Percentiles rank a stretch among this genome's conserved stretches.
Evolutionary conservation across 2,797 vertebrate genomes (phyloP).

Genomic region (Dicrostonyx torquatus): DNA sequence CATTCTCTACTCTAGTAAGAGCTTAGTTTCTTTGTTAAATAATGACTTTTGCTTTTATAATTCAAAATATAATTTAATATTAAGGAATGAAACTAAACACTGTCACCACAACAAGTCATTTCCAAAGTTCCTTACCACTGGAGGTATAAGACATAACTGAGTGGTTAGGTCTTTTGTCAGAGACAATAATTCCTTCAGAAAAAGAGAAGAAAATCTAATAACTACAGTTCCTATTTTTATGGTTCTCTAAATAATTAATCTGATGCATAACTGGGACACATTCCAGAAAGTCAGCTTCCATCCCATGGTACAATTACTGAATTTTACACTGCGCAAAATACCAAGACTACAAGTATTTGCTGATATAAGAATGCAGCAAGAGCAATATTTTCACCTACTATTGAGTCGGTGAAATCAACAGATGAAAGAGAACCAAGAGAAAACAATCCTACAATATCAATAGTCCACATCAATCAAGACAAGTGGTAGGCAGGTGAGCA

Average conservation of each 20-base stretch:
- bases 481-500: not conserved
- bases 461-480: not conserved
- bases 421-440: not conserved
- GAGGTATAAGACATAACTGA: not conserved
- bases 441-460: not conserved
- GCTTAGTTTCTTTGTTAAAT: conserved; percentile 11
- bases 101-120: conserved; percentile 20
- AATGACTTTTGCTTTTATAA: not conserved
- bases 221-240: conserved; percentile 29
- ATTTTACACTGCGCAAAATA: not conserved
- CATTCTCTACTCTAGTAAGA: conserved; percentile 37
- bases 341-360: not conserved
- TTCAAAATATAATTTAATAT: conserved; percentile 6
- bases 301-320: not conserved
- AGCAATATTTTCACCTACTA: not conserved
- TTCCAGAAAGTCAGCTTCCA: not conserved
- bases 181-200: conserved; percentile 4
- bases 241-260: conserved; percentile 29
- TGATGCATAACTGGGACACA: not conserved
- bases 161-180: conserved; percentile 19
- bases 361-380: not conserved
- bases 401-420: not conserved
- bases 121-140: not conserved
- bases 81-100: conserved; percentile 33
- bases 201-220: not conserved